A percentile compares a stretch with the other conserved stretches of the same genome.
These are phyloP conservation scores for Pocota personata DNA, from an alignment of 2,888 invertebrate species.

Conservation along the genomic window DNA sequence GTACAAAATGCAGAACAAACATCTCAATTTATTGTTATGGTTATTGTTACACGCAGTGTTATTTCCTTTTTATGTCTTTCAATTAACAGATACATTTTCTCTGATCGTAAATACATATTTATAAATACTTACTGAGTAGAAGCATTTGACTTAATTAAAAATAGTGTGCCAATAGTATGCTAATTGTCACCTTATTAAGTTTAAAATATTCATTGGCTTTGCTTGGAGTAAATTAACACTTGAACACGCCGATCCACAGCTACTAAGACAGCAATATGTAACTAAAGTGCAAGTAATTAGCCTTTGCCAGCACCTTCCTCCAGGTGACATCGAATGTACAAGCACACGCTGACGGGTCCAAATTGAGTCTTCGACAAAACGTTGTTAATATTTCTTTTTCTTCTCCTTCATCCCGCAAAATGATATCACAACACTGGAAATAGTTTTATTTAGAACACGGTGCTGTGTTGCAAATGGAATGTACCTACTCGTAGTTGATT, in stretches of 20 bases:
- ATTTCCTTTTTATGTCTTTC: conserved; percentile 41
- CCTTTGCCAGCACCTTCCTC: conserved; percentile 56
- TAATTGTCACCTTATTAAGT: conserved; percentile 68
- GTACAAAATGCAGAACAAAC: too few species aligned
- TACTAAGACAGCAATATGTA: conserved; percentile 44
- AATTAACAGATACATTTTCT: conserved; percentile 63
- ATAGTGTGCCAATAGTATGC: conserved; percentile 69
- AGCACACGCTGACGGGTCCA: conserved; percentile 40
- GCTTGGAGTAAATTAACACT: conserved; percentile 66
- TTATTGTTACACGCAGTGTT: conserved; percentile 31
- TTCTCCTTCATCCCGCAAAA: conserved; percentile 29
- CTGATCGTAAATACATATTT: conserved; percentile 58
- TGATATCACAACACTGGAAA: conserved; percentile 48
- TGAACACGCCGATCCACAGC: conserved; percentile 53
- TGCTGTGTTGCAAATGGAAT: conserved; percentile 43
- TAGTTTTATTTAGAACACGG: conserved; percentile 4
- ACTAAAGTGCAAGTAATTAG: conserved; percentile 65
- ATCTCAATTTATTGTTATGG: conserved; percentile 22
- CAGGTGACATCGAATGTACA: conserved; percentile 59
- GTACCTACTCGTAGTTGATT: conserved; percentile 65
- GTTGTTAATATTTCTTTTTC: conserved; percentile 28
- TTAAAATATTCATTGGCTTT: conserved; percentile 69
- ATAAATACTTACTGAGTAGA: conserved; percentile 34
- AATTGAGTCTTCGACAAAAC: conserved; percentile 69
- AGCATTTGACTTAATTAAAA: conserved; percentile 59